These are phyloP conservation scores for Polyploca ridens DNA, from an alignment of 2,888 invertebrate species.

Conservation along the genomic window DNA sequence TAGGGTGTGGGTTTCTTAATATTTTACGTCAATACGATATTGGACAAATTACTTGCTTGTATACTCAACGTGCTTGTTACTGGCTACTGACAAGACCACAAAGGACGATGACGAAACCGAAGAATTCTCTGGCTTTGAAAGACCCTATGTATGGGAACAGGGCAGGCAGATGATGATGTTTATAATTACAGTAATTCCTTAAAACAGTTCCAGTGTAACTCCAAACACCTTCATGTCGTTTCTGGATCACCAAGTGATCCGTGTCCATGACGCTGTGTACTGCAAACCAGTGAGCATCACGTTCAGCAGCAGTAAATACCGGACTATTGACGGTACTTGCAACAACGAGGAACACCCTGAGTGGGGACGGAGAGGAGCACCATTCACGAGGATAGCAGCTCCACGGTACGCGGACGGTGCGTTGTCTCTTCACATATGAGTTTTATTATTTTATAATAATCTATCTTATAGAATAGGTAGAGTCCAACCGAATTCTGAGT, in stretches of 20 bases:
- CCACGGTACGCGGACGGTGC: slow-evolving; percentile 86
- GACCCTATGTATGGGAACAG: no score
- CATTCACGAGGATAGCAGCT: slow-evolving; percentile 84
- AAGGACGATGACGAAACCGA: no score
- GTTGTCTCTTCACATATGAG: slow-evolving; percentile 13
- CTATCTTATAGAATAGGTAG: no score
- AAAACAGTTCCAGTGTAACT: slow-evolving; percentile 59
- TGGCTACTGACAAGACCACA: no score
- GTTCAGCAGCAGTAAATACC: slow-evolving; percentile 78
- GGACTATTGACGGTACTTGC: slow-evolving; percentile 91
- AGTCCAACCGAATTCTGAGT: no score
- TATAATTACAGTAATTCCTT: no score
- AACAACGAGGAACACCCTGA: slow-evolving; percentile 89
- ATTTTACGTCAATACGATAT: no score
- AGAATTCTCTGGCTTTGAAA: no score
- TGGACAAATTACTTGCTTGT: no score
- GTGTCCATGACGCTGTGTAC: slow-evolving; percentile 51
- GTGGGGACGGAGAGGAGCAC: slow-evolving; percentile 86
- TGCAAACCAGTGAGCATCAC: slow-evolving; percentile 58
- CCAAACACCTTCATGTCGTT: slow-evolving; percentile 79
- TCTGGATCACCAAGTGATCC: slow-evolving; percentile 67
- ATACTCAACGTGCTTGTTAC: no score
- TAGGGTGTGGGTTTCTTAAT: no score
- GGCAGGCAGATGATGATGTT: no score
- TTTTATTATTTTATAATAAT: background rate